phyloP scores from a whole-genome alignment of 2,888 invertebrate species.

The Arge pagana region DNA sequence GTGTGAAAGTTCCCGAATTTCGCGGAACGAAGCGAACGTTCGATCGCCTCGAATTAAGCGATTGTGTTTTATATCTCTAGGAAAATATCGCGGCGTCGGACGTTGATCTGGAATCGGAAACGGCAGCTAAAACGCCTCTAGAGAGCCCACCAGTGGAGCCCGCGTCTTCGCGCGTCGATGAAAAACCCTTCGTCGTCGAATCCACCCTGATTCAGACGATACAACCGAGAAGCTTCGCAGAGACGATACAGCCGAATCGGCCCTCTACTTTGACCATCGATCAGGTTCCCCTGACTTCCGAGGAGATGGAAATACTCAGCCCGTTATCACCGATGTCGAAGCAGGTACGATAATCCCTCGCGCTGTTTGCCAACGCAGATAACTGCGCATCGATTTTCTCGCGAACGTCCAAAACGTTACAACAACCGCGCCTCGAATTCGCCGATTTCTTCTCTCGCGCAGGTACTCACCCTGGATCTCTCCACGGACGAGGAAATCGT shows the following conservation, averaged over 20 bases:
- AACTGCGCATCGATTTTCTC: background rate
- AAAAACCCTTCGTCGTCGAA: no score
- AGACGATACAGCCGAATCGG: no score
- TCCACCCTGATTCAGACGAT: no score
- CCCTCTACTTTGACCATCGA: conserved; percentile 36
- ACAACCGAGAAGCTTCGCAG: conserved; percentile 29
- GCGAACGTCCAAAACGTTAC: no score
- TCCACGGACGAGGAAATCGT: conserved; percentile 53
- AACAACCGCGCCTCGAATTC: background rate
- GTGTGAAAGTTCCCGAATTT: no score
- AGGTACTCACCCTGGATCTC: conserved; percentile 53
- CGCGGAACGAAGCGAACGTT: no score
- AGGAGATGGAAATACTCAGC: conserved; percentile 39
- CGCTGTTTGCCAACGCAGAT: no score
- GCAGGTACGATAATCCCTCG: conserved; percentile 36
- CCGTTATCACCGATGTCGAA: conserved; percentile 46
- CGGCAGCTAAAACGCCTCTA: no score
- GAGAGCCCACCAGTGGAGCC: conserved; percentile 6
- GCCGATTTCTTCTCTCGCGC: conserved; percentile 12
- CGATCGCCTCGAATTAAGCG: no score
- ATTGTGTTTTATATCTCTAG: conserved; percentile 8
- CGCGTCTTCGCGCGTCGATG: background rate
- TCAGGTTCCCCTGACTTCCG: conserved; percentile 30
- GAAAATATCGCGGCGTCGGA: conserved; percentile 14
- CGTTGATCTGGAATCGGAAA: conserved; percentile 8